phyloP scores from a whole-genome alignment of 1,140 invertebrate species.

The Micrasema longulum region DNA sequence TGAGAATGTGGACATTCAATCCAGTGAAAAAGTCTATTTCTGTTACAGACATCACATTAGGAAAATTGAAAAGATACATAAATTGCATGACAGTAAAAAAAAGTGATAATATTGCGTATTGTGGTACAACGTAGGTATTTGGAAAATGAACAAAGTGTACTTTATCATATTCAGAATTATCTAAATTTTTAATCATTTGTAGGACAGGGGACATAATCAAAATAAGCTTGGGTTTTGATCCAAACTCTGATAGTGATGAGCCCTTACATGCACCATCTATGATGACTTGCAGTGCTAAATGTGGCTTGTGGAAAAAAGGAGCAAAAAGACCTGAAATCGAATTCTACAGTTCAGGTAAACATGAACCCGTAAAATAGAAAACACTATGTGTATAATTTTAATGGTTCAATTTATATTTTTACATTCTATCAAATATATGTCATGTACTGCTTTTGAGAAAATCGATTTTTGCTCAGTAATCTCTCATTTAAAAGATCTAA shows the following conservation, averaged over 20 bases:
- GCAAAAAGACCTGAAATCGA: constrained; percentile 59
- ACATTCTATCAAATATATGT: no score
- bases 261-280: constrained; percentile 71
- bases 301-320: constrained; percentile 62
- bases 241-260: constrained; percentile 68
- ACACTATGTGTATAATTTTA: no score
- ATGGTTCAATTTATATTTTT: no score
- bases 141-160: background rate
- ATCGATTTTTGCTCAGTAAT: no score
- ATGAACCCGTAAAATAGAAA: background rate
- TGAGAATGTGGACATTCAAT: constrained; percentile 83
- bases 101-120: constrained; percentile 80
- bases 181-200: constrained; percentile 34
- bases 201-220: constrained; percentile 72
- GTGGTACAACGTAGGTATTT: constrained; percentile 79
- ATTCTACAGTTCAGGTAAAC: constrained; percentile 64
- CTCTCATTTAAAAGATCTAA: background rate
- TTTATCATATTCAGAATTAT: background rate
- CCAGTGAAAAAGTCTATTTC: constrained; percentile 75
- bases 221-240: constrained; percentile 74
- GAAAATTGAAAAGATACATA: constrained; percentile 76
- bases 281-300: constrained; percentile 78
- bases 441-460: no score
- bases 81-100: constrained; percentile 73
- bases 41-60: constrained; percentile 78